phyloP scores from a whole-genome alignment of 2,797 vertebrate species.

The Eulemur albifrons region DNA sequence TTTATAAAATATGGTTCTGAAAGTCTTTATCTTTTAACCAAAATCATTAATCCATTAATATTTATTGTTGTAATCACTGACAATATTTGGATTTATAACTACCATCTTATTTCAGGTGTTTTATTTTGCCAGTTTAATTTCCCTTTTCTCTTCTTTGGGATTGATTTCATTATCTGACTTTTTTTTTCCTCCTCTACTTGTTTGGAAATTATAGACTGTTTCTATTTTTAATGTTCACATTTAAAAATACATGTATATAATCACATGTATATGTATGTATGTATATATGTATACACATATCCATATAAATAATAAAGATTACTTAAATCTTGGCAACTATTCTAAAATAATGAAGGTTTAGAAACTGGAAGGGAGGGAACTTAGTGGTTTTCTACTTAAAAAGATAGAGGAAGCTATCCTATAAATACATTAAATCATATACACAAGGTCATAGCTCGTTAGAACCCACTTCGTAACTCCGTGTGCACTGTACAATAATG shows the following conservation, averaged over 20 bases:
- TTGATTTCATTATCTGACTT: not conserved
- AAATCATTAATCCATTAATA: not conserved
- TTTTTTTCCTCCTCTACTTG: not conserved
- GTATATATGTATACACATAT: not conserved
- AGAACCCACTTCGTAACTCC: not conserved
- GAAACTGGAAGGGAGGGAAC: not conserved
- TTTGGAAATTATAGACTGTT: not conserved
- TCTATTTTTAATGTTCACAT: slow-evolving; percentile 17
- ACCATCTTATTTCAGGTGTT: not conserved
- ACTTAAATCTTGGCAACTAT: not conserved
- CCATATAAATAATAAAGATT: not conserved
- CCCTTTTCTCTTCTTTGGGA: not conserved
- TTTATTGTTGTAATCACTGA: not conserved
- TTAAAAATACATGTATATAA: not conserved
- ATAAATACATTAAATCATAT: not conserved
- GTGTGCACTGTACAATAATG: not conserved
- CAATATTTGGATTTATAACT: not conserved
- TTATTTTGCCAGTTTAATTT: not conserved
- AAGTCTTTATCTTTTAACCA: not conserved
- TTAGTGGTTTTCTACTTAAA: not conserved
- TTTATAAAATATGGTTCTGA: not conserved
- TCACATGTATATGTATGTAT: not conserved
- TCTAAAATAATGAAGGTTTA: not conserved
- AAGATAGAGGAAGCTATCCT: not conserved
- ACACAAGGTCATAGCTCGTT: not conserved